Evolutionary conservation across 2,113 vertebrate species (phyloP), one percentile per base, ranked within the genome.

Genomic region (Myotis lucifugus): DNA sequence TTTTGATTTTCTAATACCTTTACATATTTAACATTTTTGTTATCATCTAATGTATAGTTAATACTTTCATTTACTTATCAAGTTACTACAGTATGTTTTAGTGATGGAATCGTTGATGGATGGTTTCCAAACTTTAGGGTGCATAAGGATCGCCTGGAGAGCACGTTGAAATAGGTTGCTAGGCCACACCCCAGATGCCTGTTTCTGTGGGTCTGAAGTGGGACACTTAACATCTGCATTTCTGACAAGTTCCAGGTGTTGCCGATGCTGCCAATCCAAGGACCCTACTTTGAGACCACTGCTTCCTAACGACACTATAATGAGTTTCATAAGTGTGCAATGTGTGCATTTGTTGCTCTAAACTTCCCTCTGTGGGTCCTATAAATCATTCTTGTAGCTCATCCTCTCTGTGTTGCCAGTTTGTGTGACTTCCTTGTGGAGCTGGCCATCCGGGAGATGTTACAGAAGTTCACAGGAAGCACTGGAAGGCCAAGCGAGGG

Each of bases 41-140:
- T 86, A 27, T 59, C 54, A 50, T 52, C 46, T 74, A 90, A 66
- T 40, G 32, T 81, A 54, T 40, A 90, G 15, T 79, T 88, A 59
- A 54, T 74, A 54, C n/a, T 48, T 90, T 56, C 25, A 54, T 93
- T 91, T 40, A 37, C 42, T 69, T 81, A 27, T 59, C 25, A 37
- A 85, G 27, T 83, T 64, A 46, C 19, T 66, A 2, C 0, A 5
- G 0, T 59, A 25, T 61, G 54, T 82, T 88, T 66, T 88, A 77
- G 48, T 78, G n/a, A 67, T 72, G 48, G 76, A 19, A 6, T 52
- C 70, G 42, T 21, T 70, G 56, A 19, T 59, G 23, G n/a, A 18
- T 54, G 42, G 17, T 66, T 87, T 86, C 78, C 52, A 66, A 9
- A 64, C 37, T 42, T 90, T 0, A 10, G 25, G 4, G 17, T 61